Base-by-base conservation (phyloP, 2,888 invertebrate species). In the Papilio elwesi region DNA sequence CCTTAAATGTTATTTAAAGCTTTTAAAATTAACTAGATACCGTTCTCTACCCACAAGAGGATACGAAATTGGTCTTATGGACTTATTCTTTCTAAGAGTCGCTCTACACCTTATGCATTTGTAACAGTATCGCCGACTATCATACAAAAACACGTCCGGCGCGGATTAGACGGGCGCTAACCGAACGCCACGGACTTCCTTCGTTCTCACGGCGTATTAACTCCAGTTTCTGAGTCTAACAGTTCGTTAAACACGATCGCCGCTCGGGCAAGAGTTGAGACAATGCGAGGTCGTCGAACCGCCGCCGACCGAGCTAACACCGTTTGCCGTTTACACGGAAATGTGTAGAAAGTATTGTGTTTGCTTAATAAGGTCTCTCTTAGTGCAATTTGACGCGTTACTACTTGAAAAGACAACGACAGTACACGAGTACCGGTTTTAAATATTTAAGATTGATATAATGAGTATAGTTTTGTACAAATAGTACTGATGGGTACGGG, bases 221-320 rank as follows among this genome's bases (percentile, higher is more conserved):
- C 74, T 74, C 57, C 71, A 69, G 74, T 74, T 76, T 76, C 74
- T 71, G 77, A 78, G 73, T 74, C 78, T 75, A 75, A 75, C 75
- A 75, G 75, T 75, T 73, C 74, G 76, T 73, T 77, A 74, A 75
- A 76, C 76, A 69, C 76, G 73, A 70, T 66, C 73, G 73, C 65
- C 73, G 69, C 57, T 51, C 65, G 62, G 71, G 71, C 68, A 67
- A 67, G 51, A 73, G 73, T 70, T 73, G 78, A 80, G 80, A 82
- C 82, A 82, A 82, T 82, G 78, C 76, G 78, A 72, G 82, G 80
- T 81, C 81, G 70, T 74, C 68, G 80, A 82, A 76, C 81, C 66
- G 73, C 81, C 66, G 74, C 62, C 76, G 75, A 76, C 51, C 64
- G 73, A 68, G 73, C 75, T 74, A 76, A 74, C 76, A 75, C 72